Conservation (phyloP, 2,797 vertebrate genomes). For the Diplodus puntazzo region DNA sequence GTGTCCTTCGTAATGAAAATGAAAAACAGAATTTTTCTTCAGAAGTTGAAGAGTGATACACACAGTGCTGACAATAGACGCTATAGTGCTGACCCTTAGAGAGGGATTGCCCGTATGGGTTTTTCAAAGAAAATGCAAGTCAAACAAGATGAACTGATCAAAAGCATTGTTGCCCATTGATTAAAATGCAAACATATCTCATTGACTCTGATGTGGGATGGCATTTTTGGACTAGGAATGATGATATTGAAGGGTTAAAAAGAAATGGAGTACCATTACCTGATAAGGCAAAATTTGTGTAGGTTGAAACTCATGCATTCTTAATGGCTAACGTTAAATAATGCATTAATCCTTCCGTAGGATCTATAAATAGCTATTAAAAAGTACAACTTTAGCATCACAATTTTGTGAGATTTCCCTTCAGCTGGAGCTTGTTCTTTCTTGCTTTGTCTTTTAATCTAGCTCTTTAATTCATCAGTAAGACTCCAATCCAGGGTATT, state of each 20-base stretch:
- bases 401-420: background rate
- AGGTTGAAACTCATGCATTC: slow-evolving; percentile 2
- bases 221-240: background rate
- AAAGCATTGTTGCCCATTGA: background rate
- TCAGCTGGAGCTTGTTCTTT: background rate
- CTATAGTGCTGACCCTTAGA: background rate
- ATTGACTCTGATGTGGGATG: background rate
- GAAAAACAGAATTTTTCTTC: background rate
- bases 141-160: background rate
- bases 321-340: background rate
- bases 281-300: background rate
- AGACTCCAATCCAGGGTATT: background rate
- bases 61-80: too few species aligned
- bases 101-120: background rate
- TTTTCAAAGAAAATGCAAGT: background rate
- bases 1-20: background rate
- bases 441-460: background rate
- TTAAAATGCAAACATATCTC: background rate
- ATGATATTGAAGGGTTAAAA: background rate
- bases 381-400: background rate
- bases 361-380: background rate
- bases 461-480: background rate
- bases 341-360: background rate
- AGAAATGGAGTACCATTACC: background rate
- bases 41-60: background rate